These are phyloP conservation scores for Xerus rutilus DNA, from an alignment of 2,797 vertebrate species.

Conservation along the genomic window DNA sequence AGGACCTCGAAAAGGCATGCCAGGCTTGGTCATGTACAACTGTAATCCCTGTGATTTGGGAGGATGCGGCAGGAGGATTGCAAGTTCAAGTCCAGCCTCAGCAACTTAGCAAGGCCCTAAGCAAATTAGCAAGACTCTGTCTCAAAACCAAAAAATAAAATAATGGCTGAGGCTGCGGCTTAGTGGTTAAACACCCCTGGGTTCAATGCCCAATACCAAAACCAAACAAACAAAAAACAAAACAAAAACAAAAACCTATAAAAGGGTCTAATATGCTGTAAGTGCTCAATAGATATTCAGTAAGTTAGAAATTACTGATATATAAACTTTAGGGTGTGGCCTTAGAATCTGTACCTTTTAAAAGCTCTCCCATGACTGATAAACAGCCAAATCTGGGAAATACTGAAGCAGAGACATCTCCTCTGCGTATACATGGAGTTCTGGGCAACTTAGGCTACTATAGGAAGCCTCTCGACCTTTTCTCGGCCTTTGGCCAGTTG, in stretches of 20 bases:
- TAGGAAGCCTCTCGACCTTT: background rate
- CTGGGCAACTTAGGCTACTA: background rate
- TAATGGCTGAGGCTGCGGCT: too few species aligned
- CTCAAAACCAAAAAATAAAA: too few species aligned
- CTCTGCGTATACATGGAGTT: background rate
- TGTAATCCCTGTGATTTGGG: too few species aligned
- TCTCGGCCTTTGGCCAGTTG: background rate
- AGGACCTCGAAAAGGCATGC: background rate
- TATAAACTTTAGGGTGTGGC: background rate
- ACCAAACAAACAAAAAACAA: background rate
- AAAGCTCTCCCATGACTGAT: background rate
- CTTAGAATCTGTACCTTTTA: background rate
- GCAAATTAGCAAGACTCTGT: too few species aligned
- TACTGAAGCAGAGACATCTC: background rate
- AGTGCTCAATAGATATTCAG: background rate
- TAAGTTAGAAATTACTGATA: constrained; percentile 16
- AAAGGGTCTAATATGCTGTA: background rate
- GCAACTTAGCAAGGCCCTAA: too few species aligned
- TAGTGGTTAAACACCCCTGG: too few species aligned
- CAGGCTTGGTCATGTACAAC: too few species aligned
- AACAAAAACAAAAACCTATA: too few species aligned
- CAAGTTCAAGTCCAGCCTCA: too few species aligned
- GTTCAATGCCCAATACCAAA: too few species aligned
- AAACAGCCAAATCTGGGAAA: background rate
- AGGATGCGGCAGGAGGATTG: too few species aligned